Conservation (phyloP, 2,888 invertebrate species). For the Xylota segnis region DNA sequence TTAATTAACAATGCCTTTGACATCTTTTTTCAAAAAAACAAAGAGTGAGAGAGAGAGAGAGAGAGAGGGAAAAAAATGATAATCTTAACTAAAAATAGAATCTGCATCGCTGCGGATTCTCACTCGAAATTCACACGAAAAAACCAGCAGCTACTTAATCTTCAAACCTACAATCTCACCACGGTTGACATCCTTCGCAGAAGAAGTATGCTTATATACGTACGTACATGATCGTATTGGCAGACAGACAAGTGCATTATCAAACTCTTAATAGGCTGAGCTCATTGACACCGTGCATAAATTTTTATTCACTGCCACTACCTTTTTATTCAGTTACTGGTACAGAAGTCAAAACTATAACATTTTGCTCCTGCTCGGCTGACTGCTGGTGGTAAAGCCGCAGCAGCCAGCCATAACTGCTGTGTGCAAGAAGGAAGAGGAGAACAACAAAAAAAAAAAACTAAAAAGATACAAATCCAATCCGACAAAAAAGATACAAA, state of each 20-base stretch:
- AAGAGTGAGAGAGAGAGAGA: too few species aligned
- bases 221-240: conserved; percentile 66
- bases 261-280: conserved; percentile 77
- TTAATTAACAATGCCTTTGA: conserved; percentile 34
- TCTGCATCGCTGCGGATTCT: conserved; percentile 1
- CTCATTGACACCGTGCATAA: conserved; percentile 77
- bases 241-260: conserved; percentile 77
- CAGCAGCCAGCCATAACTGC: conserved; percentile 64
- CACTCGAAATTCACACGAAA: conserved; percentile 44
- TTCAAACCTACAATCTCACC: conserved; percentile 66
- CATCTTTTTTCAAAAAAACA: conserved; percentile 17
- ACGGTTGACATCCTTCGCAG: conserved; percentile 69
- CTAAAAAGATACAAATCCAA: conserved; percentile 54
- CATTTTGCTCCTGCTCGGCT: conserved; percentile 75
- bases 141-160: conserved; percentile 71
- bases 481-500: conserved; percentile 45
- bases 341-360: conserved; percentile 77
- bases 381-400: conserved; percentile 72
- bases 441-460: conserved; percentile 37
- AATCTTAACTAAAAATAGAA: conserved; percentile 39
- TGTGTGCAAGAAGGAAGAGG: conserved; percentile 62
- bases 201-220: conserved; percentile 38
- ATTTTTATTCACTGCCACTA: conserved; percentile 77
- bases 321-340: conserved; percentile 77
- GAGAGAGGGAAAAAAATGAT: not conserved